Conservation (phyloP, 2,888 invertebrate genomes). For the Seladonia tumulorum region DNA sequence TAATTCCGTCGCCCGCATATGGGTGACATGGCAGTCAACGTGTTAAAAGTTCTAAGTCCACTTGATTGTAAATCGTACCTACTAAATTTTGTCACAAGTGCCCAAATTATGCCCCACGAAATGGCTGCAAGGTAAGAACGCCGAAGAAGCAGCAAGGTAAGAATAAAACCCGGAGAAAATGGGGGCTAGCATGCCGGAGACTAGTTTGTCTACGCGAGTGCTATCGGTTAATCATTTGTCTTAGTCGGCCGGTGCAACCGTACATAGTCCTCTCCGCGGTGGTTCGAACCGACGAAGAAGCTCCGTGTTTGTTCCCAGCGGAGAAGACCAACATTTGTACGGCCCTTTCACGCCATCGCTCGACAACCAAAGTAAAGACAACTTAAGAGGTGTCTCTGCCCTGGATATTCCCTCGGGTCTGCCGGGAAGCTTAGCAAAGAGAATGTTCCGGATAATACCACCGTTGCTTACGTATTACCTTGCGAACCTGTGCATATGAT, state of each 20-base stretch:
- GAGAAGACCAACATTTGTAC: constrained; percentile 60
- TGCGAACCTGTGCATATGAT: constrained; percentile 8
- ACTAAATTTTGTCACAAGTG: too few species aligned
- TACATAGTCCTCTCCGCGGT: constrained; percentile 49
- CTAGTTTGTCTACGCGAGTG: constrained; percentile 71
- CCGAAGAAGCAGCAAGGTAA: not conserved
- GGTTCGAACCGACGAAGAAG: constrained; percentile 41
- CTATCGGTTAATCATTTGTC: constrained; percentile 79
- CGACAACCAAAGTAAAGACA: constrained; percentile 46
- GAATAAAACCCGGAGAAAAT: constrained; percentile 30
- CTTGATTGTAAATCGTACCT: too few species aligned
- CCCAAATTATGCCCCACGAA: not conserved
- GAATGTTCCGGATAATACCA: constrained; percentile 5
- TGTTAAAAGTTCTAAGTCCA: too few species aligned
- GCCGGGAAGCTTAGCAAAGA: not conserved
- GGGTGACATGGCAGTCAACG: too few species aligned
- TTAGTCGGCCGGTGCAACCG: constrained; percentile 58
- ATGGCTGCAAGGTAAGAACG: not conserved
- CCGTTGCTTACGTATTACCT: constrained; percentile 2
- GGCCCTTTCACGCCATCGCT: constrained; percentile 55
- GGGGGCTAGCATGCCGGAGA: constrained; percentile 68
- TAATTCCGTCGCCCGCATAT: too few species aligned
- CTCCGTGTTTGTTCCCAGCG: constrained; percentile 47
- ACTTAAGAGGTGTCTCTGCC: constrained; percentile 54
- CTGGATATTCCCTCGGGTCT: constrained; percentile 27